phyloP scores from a whole-genome alignment of 2,888 invertebrate genomes.

The Trichacis sp. region DNA sequence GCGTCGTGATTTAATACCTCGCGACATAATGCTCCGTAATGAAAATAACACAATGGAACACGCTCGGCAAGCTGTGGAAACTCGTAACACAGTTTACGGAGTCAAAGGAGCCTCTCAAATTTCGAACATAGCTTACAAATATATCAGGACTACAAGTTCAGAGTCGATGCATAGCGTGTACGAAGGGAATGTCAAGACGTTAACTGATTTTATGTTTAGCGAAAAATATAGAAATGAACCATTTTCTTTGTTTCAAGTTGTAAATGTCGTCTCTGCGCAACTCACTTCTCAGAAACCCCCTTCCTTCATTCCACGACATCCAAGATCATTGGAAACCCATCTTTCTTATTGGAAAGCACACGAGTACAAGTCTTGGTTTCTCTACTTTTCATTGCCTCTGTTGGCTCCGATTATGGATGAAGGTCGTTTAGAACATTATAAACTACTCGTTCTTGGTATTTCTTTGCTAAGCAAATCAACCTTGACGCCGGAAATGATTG shows the following conservation, averaged over 20 bases:
- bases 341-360: conserved; percentile 7
- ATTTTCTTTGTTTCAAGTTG: background rate
- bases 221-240: background rate
- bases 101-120: conserved; percentile 13
- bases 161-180: conserved; percentile 12
- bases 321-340: conserved; percentile 8
- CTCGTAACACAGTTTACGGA: conserved; percentile 1
- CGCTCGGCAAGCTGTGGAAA: background rate
- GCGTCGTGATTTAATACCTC: background rate
- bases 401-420: conserved; percentile 4
- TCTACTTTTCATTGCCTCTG: conserved; percentile 5
- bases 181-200: conserved; percentile 7
- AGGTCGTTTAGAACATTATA: conserved; percentile 9
- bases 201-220: conserved; percentile 12
- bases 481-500: conserved; percentile 8
- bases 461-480: conserved; percentile 7
- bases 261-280: background rate
- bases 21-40: conserved; percentile 9
- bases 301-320: background rate
- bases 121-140: background rate
- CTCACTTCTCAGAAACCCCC: conserved; percentile 2
- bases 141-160: background rate
- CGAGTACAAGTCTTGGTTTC: conserved; percentile 13
- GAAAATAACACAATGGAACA: background rate
- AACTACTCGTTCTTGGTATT: conserved; percentile 14